A percentile compares a stretch with the other conserved stretches of the same genome.
These are phyloP conservation scores for Hydroisotoma schaefferi DNA, from an alignment of 2,888 invertebrate species.

Conservation along the genomic window DNA sequence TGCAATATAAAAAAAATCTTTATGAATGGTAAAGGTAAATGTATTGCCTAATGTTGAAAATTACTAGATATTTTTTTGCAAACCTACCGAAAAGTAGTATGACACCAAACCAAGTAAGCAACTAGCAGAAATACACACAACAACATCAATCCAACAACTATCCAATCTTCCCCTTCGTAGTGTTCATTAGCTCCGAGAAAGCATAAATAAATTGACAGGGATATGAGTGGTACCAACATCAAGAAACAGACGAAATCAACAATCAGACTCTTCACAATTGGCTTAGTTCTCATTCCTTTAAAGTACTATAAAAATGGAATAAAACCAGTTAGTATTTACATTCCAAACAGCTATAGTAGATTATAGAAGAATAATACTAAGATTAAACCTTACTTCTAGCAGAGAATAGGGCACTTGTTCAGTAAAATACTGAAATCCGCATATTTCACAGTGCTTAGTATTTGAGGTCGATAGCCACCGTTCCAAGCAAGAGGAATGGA, in stretches of 20 bases:
- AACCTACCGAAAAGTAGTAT: conserved; percentile 47
- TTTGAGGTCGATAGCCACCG: conserved; percentile 55
- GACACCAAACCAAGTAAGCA: conserved; percentile 48
- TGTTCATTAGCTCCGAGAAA: conserved; percentile 51
- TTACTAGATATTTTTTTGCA: neutral
- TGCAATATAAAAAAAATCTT: no score
- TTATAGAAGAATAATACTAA: no score
- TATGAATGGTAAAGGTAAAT: no score
- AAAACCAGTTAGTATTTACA: neutral
- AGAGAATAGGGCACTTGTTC: conserved; percentile 51
- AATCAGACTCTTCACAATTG: conserved; percentile 52
- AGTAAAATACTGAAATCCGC: conserved; percentile 53
- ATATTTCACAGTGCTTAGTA: conserved; percentile 55
- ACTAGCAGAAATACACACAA: conserved; percentile 44
- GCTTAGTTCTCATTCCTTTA: conserved; percentile 50
- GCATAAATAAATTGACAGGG: conserved; percentile 53
- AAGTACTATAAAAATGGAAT: conserved; percentile 50
- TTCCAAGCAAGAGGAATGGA: conserved; percentile 56
- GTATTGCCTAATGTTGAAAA: no score
- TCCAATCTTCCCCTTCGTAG: conserved; percentile 44
- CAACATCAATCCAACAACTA: conserved; percentile 47
- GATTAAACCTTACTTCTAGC: conserved; percentile 50
- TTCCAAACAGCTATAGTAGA: no score
- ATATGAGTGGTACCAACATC: conserved; percentile 53
- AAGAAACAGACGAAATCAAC: conserved; percentile 53